Percentiles rank a stretch among this genome's conserved stretches.
Evolutionary conservation across 2,888 invertebrate species (phyloP).

Genomic region (Cyrtodaria siliqua): DNA sequence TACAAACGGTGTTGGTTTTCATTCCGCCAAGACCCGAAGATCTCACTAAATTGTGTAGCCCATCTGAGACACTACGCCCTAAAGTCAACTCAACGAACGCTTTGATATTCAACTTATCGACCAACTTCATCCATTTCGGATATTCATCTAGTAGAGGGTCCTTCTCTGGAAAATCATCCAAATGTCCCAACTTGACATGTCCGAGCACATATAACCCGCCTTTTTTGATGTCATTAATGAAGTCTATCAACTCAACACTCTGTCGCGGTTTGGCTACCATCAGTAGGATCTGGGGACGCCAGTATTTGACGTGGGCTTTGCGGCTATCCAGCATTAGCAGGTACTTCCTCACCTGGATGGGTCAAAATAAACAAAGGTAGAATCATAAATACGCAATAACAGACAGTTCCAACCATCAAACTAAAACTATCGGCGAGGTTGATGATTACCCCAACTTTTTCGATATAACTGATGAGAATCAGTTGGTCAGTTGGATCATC

Average conservation of each 20-base stretch:
- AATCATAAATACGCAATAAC: no score
- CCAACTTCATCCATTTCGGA: slow-evolving; percentile 96
- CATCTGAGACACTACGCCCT: slow-evolving; percentile 93
- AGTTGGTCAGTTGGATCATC: no score
- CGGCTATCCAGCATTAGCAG: slow-evolving; percentile 97
- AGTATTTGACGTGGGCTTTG: slow-evolving; percentile 99
- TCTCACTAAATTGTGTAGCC: slow-evolving; percentile 96
- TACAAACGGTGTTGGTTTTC: slow-evolving; percentile 98
- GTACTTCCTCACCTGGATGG: slow-evolving; percentile 97
- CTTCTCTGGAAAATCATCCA: slow-evolving; percentile 86
- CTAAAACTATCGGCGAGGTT: no score
- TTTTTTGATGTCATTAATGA: slow-evolving; percentile 99
- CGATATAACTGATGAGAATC: no score
- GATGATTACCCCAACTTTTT: no score
- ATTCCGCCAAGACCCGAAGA: slow-evolving; percentile 98
- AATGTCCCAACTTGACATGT: slow-evolving; percentile 90
- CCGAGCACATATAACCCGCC: slow-evolving; percentile 94
- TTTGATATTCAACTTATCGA: slow-evolving; percentile 95
- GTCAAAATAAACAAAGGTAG: no score
- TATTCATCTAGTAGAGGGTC: slow-evolving; percentile 93
- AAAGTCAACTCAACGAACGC: slow-evolving; percentile 98
- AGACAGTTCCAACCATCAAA: no score
- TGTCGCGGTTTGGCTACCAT: slow-evolving; percentile 96
- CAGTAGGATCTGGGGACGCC: slow-evolving; percentile 98
- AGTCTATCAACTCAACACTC: slow-evolving; percentile 96